A percentile compares a stretch with the other conserved stretches of the same genome.
phyloP scores from a whole-genome alignment of 2,797 vertebrate genomes.

The Chloroceryle inda region DNA sequence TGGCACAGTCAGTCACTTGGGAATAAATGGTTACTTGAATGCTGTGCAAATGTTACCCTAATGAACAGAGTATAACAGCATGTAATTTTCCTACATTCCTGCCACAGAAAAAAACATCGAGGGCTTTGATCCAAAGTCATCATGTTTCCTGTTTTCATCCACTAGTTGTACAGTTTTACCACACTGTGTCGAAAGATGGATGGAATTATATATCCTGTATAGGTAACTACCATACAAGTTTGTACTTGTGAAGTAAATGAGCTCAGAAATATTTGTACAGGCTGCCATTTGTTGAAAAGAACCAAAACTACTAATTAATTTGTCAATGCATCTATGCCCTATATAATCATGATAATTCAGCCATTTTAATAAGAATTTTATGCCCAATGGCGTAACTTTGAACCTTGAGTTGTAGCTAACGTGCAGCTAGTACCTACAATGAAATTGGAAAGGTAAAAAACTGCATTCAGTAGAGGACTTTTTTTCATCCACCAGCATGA shows the following conservation, averaged over 20 bases:
- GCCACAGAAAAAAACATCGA: neutral
- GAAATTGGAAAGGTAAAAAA: conserved; percentile 12
- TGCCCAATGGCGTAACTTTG: conserved; percentile 29
- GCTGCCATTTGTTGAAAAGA: conserved; percentile 6
- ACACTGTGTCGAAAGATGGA: neutral
- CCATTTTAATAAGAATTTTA: conserved; percentile 43
- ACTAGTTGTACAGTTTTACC: neutral
- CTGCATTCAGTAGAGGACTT: neutral
- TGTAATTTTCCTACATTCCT: neutral
- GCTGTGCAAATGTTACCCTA: neutral
- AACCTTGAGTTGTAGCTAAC: neutral
- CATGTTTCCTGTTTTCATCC: neutral
- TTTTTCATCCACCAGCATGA: neutral
- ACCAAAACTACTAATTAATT: neutral
- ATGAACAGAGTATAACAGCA: neutral
- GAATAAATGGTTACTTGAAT: neutral
- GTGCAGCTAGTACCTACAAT: neutral
- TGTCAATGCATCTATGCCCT: neutral
- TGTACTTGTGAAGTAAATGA: neutral
- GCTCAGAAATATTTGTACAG: neutral
- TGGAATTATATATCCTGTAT: neutral
- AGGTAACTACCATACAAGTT: neutral
- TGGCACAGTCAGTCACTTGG: neutral
- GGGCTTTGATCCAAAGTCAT: conserved; percentile 24
- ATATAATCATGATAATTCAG: neutral